Base-by-base conservation (phyloP, 1,140 invertebrate species). In the Heliothis subflexa region DNA sequence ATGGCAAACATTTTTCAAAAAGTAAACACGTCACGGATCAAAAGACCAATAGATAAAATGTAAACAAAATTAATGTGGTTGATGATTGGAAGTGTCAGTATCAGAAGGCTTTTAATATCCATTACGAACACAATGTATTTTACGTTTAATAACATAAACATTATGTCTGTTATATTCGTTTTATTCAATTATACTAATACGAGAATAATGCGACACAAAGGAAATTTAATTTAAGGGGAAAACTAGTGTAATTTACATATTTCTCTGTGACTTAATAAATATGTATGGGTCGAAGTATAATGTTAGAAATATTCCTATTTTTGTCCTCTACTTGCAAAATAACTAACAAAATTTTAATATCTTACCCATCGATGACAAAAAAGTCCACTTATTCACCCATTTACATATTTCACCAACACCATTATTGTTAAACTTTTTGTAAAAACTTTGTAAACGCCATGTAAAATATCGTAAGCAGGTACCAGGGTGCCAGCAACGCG, bases 401-500 rank as follows among this genome's bases (percentile, higher is more conserved):
- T 28, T n/a, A 52, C 12, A 25, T 70, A 0, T 18, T 52, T 70
- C n/a, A 10, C 18, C 0, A 18, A 70, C 49, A 70, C 40, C 62
- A 66, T 66, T 40, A 47, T 28, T 68, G 14, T 50, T 21, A 10
- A 12, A 13, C n/a, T 28, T 25, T 28, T 21, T 11, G 11, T n/a
- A 18, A 28, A 10, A 70, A 50, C 21, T 25, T 70, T 70, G 66
- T 70, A 18, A 52, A 18, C 25, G 12, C 18, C 13, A 5, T n/a
- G 21, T 70, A 28, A 55, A 71, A 54, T 55, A 52, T 55, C 28
- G 68, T 55, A 54, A 54, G 10, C 14, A 74, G 49, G 40, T 79
- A 81, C 80, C 50, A 84, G 81, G 81, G 52, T 40, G 18, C 49
- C 81, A 84, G 77, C 75, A 80, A 82, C 78, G 74, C 83, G 83